A percentile compares a stretch with the other conserved stretches of the same genome.
Conservation (phyloP, 2,113 vertebrate species). For the Manacus vitellinus region DNA sequence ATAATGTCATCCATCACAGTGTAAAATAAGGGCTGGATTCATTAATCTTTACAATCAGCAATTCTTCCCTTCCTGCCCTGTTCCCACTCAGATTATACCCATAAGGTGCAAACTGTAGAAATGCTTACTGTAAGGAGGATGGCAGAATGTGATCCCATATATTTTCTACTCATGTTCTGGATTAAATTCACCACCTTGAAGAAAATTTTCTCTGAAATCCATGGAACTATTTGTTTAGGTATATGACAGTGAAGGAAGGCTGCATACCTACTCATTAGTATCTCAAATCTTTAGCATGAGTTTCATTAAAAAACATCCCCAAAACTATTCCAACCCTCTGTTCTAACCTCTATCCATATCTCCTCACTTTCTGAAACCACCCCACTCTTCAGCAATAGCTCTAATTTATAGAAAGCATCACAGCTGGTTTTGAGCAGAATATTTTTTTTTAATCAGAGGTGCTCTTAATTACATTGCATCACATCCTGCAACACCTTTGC, state of each 20-base stretch:
- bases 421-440: background rate
- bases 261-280: background rate
- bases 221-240: background rate
- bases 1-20: background rate
- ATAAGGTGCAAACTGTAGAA: background rate
- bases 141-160: background rate
- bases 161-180: background rate
- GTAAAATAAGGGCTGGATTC: background rate
- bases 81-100: background rate
- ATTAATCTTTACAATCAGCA: rapidly evolving
- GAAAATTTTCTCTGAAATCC: background rate
- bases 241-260: background rate
- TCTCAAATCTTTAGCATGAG: background rate
- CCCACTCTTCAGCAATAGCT: background rate
- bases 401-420: background rate
- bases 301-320: background rate
- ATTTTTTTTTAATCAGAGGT: background rate
- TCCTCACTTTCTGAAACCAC: background rate
- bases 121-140: background rate
- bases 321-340: background rate
- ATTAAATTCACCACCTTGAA: background rate
- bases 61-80: background rate
- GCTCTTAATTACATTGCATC: background rate
- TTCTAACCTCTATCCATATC: background rate
- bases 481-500: background rate